Evolutionary conservation across 2,113 vertebrate genomes (phyloP).

Genomic region (Kryptolebias marmoratus): DNA sequence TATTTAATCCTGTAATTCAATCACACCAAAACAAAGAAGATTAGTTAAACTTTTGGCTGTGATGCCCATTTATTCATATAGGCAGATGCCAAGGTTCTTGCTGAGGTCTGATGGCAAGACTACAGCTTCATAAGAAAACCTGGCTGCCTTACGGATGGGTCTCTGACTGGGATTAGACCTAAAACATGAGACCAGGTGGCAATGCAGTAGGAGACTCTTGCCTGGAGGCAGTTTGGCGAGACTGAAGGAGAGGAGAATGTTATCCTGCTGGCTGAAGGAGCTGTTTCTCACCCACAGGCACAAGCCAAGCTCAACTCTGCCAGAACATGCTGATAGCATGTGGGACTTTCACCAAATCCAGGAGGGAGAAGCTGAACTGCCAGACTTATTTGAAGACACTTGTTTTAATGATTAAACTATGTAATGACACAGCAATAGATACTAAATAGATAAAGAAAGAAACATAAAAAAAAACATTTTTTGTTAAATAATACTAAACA

Average conservation of each 20-base stretch:
- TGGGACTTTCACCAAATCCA: conserved; percentile 64
- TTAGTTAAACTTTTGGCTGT: conserved; percentile 53
- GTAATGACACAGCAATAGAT: background rate
- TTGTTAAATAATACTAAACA: background rate
- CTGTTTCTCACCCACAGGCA: conserved; percentile 58
- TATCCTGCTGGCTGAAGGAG: conserved; percentile 67
- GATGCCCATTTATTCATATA: conserved; percentile 33
- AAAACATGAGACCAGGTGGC: conserved; percentile 71
- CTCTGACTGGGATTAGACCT: conserved; percentile 50
- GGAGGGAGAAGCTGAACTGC: conserved; percentile 44
- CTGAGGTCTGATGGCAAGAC: conserved; percentile 51
- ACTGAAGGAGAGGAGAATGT: conserved; percentile 59
- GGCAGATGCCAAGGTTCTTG: conserved; percentile 48
- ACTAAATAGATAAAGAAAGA: background rate
- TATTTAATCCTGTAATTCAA: conserved; percentile 54
- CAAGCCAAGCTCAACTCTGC: conserved; percentile 60
- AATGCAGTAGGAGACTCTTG: conserved; percentile 68
- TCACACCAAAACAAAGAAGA: conserved; percentile 52
- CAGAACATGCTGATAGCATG: conserved; percentile 62
- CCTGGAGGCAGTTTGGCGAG: conserved; percentile 59
- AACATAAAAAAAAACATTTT: background rate
- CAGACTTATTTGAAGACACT: conserved; percentile 9
- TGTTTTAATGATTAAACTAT: background rate
- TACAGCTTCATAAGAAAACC: conserved; percentile 51
- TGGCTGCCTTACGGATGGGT: conserved; percentile 49